Evolutionary conservation across 2,888 invertebrate species (phyloP), one percentile per base, ranked within the genome.

Genomic region (Iselma pallidipennis): DNA sequence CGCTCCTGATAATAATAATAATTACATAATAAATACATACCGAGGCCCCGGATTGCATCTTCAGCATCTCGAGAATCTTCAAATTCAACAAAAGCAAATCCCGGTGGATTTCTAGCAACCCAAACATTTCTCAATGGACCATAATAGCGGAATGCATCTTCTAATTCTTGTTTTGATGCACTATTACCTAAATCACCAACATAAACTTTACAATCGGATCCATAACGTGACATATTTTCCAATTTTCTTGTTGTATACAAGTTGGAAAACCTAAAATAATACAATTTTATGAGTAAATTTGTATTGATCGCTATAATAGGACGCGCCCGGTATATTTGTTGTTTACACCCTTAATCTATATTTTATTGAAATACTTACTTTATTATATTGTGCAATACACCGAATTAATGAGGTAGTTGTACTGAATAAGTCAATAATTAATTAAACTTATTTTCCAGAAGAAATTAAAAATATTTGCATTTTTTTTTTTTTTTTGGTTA

Each of bases 101-200:
- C 96, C 5, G 95, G 95, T 42, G 95, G 96, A 78, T 96, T 95
- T 74, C 95, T 85, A 0, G 96, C 96, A 55, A 96, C 95, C 96
- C 96, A 96, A 51, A 96, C 95, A 82, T 94, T 96, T 72, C 92
- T 86, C 67, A 96, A 85, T 45, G 91, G 92, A 7, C 96, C 96
- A 81, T 93, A 96, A 81, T 94, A 92, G 60, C 89, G 86, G 81
- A 96, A 96, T 9, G 92, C 88, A 75, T 91, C 91, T 81, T 96
- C 95, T 61, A 94, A 87, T 82, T 95, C 95, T 78, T 92, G 91
- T 81, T 94, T 94, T 12, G 94, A 92, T 5, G 95, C 95, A 76
- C 94, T 94, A 71, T 92, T 93, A 6, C 95, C 95, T 66, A 96
- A 85, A 78, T 95, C 95, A 19, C 96, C 96, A 25, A 96, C 93